These are phyloP conservation scores for Trichopria drosophilae DNA, from an alignment of 2,888 invertebrate species.

Conservation along the genomic window DNA sequence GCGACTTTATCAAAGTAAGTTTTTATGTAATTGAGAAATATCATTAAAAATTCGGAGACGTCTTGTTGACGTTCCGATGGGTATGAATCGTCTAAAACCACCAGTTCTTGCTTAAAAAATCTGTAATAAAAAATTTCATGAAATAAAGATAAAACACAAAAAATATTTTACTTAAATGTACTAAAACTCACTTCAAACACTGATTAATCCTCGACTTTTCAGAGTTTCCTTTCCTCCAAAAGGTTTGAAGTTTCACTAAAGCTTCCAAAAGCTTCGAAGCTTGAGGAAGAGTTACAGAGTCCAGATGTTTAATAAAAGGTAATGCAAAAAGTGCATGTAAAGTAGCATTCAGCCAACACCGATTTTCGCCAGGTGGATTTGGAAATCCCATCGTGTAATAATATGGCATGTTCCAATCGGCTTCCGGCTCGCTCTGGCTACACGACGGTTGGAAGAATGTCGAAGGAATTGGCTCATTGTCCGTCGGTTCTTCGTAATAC, in stretches of 20 bases:
- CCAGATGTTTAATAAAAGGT: slow-evolving; percentile 41
- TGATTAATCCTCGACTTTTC: slow-evolving; percentile 40
- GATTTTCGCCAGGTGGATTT: slow-evolving; percentile 51
- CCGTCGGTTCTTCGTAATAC: no score
- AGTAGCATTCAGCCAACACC: slow-evolving; percentile 51
- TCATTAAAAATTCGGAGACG: slow-evolving; percentile 51
- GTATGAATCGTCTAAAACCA: slow-evolving; percentile 45
- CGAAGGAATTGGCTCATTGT: no score
- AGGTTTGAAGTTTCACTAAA: slow-evolving; percentile 39
- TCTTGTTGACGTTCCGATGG: slow-evolving; percentile 50
- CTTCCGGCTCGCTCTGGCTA: no score
- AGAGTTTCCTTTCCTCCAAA: slow-evolving; percentile 42
- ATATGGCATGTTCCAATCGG: no score
- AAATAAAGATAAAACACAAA: slow-evolving; percentile 6
- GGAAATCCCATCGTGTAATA: slow-evolving; percentile 48
- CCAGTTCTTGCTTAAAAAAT: slow-evolving; percentile 45
- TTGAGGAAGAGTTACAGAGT: slow-evolving; percentile 31
- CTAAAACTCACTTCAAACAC: slow-evolving; percentile 39
- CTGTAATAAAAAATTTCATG: slow-evolving; percentile 23
- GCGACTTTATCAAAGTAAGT: slow-evolving; percentile 43
- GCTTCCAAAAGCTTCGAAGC: slow-evolving; percentile 41
- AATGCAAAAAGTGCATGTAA: slow-evolving; percentile 48
- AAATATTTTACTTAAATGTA: slow-evolving; percentile 3
- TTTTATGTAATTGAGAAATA: slow-evolving; percentile 47
- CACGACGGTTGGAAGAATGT: no score